Conservation (phyloP, 2,888 invertebrate genomes). For the Apantesis nais region DNA sequence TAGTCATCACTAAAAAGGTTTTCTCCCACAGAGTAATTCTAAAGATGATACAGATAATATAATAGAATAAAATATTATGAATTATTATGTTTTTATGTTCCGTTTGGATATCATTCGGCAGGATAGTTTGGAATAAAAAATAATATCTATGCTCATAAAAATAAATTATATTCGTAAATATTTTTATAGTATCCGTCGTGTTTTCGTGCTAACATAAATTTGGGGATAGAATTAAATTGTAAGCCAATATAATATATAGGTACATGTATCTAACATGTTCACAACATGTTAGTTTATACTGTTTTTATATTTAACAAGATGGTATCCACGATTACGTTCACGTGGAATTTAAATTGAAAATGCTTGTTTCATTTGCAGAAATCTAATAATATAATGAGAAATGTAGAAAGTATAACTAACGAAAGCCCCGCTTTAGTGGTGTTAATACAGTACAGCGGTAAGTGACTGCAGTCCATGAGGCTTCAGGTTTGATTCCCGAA, state of each 20-base stretch:
- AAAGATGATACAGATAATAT: constrained; percentile 39
- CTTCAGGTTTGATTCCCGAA: no score
- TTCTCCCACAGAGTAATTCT: constrained; percentile 37
- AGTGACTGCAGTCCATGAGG: no score
- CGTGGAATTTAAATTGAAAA: no score
- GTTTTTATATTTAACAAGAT: neutral
- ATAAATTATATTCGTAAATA: constrained; percentile 41
- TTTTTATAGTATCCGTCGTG: constrained; percentile 33
- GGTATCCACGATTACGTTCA: no score
- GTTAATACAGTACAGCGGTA: no score
- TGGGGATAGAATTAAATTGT: constrained; percentile 1
- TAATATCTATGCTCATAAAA: constrained; percentile 49
- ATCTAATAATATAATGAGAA: no score
- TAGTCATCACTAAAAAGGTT: constrained; percentile 36
- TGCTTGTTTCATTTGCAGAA: no score
- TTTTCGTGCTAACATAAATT: neutral
- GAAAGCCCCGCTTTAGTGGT: no score
- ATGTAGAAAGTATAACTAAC: no score
- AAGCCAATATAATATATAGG: neutral
- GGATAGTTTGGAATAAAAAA: constrained; percentile 50
- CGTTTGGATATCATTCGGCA: constrained; percentile 51
- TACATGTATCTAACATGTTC: neutral
- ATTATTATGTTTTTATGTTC: constrained; percentile 51
- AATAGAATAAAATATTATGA: constrained; percentile 50
- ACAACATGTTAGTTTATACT: neutral